Evolutionary conservation across 2,888 invertebrate genomes (phyloP).

Genomic region (Phanerotoma sp.): DNA sequence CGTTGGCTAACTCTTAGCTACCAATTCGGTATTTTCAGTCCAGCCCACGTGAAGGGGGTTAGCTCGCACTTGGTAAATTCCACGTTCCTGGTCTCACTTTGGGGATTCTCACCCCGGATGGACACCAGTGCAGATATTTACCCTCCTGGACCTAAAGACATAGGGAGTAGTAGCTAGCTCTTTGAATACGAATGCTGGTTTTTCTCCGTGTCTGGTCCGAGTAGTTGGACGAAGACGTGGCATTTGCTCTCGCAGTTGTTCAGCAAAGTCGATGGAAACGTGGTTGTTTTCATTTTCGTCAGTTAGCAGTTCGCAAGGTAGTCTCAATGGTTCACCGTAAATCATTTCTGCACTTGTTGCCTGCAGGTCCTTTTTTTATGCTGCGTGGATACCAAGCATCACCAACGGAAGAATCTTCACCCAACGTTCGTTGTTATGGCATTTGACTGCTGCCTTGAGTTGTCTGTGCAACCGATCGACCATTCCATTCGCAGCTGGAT

Average conservation of each 20-base stretch:
- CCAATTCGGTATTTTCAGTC: too few relatives aligned
- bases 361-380: slow-evolving; percentile 40
- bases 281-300: too few relatives aligned
- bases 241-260: neutral
- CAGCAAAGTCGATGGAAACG: neutral
- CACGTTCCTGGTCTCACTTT: too few relatives aligned
- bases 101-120: too few relatives aligned
- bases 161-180: neutral
- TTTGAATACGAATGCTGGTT: neutral
- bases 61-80: too few relatives aligned
- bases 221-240: neutral
- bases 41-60: too few relatives aligned
- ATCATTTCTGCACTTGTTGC: slow-evolving; percentile 37
- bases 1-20: too few relatives aligned
- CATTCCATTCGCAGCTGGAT: slow-evolving; percentile 25
- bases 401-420: slow-evolving; percentile 36
- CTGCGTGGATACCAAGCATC: slow-evolving; percentile 36
- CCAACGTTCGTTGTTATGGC: slow-evolving; percentile 34
- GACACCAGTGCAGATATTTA: too few relatives aligned
- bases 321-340: slow-evolving; percentile 36
- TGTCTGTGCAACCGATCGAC: slow-evolving; percentile 35
- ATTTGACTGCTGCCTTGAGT: slow-evolving; percentile 35
- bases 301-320: slow-evolving; percentile 40
- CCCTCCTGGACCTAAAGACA: too few relatives aligned
- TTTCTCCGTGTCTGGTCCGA: neutral